A percentile compares a stretch with the other conserved stretches of the same genome.
phyloP scores from a whole-genome alignment of 2,113 vertebrate species.

The Stegastes partitus region DNA sequence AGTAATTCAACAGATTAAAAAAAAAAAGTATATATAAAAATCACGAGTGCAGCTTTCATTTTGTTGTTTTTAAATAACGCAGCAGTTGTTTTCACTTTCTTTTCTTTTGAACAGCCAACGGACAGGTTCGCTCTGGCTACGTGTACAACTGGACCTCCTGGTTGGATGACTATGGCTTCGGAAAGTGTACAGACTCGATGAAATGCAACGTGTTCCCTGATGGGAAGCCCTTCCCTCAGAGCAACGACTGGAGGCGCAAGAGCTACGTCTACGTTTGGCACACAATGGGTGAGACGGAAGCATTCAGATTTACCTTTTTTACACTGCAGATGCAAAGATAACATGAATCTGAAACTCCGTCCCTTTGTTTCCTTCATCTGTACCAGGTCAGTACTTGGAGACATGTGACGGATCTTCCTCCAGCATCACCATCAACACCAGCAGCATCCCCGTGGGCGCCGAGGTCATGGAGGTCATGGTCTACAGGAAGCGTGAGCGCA shows the following conservation, averaged over 20 bases:
- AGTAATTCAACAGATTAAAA: neutral
- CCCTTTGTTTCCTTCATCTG: neutral
- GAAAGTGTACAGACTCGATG: conserved; percentile 77
- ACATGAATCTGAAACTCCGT: neutral
- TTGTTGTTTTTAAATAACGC: too few relatives aligned
- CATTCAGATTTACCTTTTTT: neutral
- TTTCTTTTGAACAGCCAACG: conserved; percentile 75
- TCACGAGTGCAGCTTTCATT: neutral
- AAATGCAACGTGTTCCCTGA: conserved; percentile 90
- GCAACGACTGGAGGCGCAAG: conserved; percentile 86
- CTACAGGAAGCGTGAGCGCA: conserved; percentile 86
- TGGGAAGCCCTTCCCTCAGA: conserved; percentile 89
- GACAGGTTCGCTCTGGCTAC: conserved; percentile 74
- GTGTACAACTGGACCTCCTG: conserved; percentile 93
- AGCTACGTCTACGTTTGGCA: conserved; percentile 94
- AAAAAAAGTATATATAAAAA: neutral
- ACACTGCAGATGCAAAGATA: neutral
- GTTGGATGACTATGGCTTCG: conserved; percentile 85
- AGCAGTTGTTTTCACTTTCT: neutral
- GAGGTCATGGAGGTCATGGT: conserved; percentile 91
- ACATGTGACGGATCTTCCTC: conserved; percentile 86
- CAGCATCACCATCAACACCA: conserved; percentile 90
- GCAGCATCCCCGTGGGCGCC: conserved; percentile 87
- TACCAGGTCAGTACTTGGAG: conserved; percentile 91
- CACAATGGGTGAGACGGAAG: conserved; percentile 85